phyloP scores from a whole-genome alignment of 1,140 invertebrate genomes.

The Ceratitis capitata region DNA sequence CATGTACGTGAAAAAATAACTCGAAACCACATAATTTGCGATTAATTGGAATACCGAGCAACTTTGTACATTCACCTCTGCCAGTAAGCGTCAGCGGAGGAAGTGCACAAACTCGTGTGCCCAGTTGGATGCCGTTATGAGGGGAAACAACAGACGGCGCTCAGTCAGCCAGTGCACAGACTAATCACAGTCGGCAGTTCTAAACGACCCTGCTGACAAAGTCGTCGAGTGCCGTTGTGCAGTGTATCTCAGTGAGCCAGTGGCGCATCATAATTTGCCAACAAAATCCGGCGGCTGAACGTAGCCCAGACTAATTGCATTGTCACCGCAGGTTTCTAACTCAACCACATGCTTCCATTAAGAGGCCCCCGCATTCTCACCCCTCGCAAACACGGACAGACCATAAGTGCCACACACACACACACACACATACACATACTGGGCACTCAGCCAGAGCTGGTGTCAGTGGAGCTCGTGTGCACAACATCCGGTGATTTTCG shows the following conservation, averaged over 20 bases:
- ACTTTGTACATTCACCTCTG: conserved; percentile 19
- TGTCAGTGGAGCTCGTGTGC: not conserved
- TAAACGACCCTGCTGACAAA: not conserved
- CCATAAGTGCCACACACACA: too few species aligned
- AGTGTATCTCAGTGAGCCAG: not conserved
- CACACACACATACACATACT: too few species aligned
- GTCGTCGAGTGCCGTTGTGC: not conserved
- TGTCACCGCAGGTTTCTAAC: conserved; percentile 1
- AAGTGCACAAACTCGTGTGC: not conserved
- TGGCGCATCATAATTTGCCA: not conserved
- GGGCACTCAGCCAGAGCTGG: not conserved
- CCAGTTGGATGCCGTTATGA: not conserved
- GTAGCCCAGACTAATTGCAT: conserved; percentile 21
- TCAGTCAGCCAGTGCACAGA: not conserved
- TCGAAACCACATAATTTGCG: not conserved
- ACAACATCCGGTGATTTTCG: conserved; percentile 17
- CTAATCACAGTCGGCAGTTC: not conserved
- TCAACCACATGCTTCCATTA: conserved; percentile 14
- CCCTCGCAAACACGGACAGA: not conserved
- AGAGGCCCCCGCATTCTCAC: not conserved
- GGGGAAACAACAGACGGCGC: not conserved
- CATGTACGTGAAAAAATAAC: not conserved
- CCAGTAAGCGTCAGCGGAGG: not conserved
- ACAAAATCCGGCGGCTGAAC: not conserved
- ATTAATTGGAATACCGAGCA: conserved; percentile 21